Percentiles rank a stretch among this genome's conserved stretches.
Conservation (phyloP, 2,797 vertebrate species). For the Monodelphis domestica region DNA sequence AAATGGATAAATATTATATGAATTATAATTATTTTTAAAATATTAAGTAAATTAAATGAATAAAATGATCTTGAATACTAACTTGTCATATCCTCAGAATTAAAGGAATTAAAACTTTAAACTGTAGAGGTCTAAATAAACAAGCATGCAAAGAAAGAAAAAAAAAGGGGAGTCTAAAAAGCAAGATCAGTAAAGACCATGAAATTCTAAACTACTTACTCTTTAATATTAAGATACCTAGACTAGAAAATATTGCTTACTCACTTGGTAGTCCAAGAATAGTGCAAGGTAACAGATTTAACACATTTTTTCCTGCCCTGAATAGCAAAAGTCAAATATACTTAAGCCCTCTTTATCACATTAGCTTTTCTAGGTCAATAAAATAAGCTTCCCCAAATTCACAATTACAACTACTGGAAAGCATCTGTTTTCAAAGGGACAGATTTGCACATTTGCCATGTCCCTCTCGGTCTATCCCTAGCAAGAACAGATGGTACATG, state of each 20-base stretch:
- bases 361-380: neutral
- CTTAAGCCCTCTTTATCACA: constrained; percentile 30
- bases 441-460: neutral
- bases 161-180: accelerated
- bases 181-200: constrained; percentile 63
- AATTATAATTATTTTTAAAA: neutral
- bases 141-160: neutral
- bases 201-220: constrained; percentile 62
- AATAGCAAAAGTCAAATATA: constrained; percentile 43
- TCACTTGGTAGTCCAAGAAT: neutral
- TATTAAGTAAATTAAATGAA: neutral
- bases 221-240: constrained; percentile 57
- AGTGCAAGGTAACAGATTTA: neutral
- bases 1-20: constrained; percentile 7
- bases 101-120: neutral
- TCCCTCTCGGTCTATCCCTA: neutral
- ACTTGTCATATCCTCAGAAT: neutral
- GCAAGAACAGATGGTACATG: neutral
- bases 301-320: constrained; percentile 6
- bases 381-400: constrained; percentile 54
- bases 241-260: constrained; percentile 25
- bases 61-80: constrained; percentile 12
- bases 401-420: constrained; percentile 28
- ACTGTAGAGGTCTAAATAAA: neutral
- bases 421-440: neutral